Evolutionary conservation across 2,888 invertebrate species (phyloP), one percentile per base, ranked within the genome.

Genomic region (Lasioglossum figueresi): DNA sequence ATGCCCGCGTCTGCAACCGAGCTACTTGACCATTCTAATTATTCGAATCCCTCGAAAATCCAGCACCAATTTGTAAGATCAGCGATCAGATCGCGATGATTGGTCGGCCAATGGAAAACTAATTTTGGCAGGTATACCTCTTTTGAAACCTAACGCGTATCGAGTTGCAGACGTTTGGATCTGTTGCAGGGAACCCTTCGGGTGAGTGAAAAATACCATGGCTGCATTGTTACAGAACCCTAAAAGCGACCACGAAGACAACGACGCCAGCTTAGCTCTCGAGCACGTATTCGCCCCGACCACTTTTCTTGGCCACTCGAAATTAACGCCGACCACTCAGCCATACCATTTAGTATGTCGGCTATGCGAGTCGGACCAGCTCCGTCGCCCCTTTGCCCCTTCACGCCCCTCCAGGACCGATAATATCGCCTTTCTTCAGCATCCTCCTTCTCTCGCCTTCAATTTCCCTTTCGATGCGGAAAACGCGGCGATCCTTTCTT

Each of bases 321-420:
- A 90, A 92, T 92, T 88, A 92, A 90, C 89, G 88, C 83, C 88
- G 86, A 89, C 89, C 89, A 91, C 88, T 91, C 88, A 88, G 85
- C 85, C 83, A 85, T 89, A 88, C 83, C 89, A 88, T 91, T 92
- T 91, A 89, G 85, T 82, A 79, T 78, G 79, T 84, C 84, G 80
- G 72, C 82, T 86, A 76, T 71, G 70, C 56, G 79, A 71, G 66
- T 72, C 76, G 66, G 73, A 70, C 76, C 80, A 16, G 31, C 72
- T 75, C 81, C 77, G 79, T 81, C 81, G 27, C 37, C 43, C 14
- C 72, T 31, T 66, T 31, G 52, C 52, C 19, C 79, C 63, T 48
- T 68, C 76, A 10, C 19, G 16, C 63, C 45, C 27, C 43, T 19
- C 37, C 10, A 4, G 16, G 70, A 48, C 84, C 78, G 89, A 89